Base-by-base conservation (phyloP, 2,797 vertebrate species). In the Melanogrammus aeglefinus region DNA sequence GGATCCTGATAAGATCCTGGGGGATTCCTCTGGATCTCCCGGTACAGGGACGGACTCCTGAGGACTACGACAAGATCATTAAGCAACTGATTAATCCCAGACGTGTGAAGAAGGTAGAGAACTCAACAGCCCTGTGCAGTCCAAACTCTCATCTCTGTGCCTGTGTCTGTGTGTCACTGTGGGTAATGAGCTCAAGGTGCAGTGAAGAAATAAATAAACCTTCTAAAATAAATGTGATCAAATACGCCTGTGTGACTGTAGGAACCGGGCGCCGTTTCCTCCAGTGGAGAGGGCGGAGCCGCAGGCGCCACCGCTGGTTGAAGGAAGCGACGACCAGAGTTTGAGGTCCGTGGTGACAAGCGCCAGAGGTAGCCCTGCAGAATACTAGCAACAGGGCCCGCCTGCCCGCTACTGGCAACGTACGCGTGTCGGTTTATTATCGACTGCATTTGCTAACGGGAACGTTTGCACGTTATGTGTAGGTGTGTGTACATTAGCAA, bases 51-150 rank as follows among this genome's bases (percentile, higher is more conserved):
- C 84, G 29, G 75, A 41, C 86, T 87, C 82, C 72, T 39, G 57
- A 71, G 83, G 51, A 79, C 16, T 10, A 72, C 76, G 76, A 73
- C 83, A 88, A 86, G 90, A 81, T 87, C 88, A 82, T 85, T 91
- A 92, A 89, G 80, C 73, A 78, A 77, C 33, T 57, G 73, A 70
- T 13, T 86, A 84, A 88, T 90, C 86, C 81, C 81, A 72, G 38
- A 39, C n/a, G 71, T 77, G 85, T 80, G 79, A 85, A 84, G 84
- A 71, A 86, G 76, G 78, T 79, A 76, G 80, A 86, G 51, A 36
- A 76, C 66, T 71, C 72, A 80, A 70, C 77, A 75, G 41, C 79
- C 18, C 0, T 1, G 57, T n/a, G 24, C 27, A 13, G 24, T 71
- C 69, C 1, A 71, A 71, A 33, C 69, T 29, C 66, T 63, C 57